Evolutionary conservation across 2,113 vertebrate species (phyloP).

Genomic region (Bufo gargarizans): DNA sequence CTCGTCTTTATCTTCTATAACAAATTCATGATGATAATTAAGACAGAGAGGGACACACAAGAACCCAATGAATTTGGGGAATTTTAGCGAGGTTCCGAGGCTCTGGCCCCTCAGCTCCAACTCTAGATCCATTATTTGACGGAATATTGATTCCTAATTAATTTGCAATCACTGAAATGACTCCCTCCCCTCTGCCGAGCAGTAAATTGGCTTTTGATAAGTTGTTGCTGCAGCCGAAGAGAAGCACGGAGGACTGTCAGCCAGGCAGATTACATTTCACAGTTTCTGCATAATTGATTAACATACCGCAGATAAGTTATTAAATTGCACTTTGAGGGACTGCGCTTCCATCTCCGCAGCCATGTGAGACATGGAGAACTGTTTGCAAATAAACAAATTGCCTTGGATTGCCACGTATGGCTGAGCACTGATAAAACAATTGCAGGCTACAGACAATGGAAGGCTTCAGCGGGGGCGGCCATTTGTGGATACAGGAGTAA

Average conservation of each 20-base stretch:
- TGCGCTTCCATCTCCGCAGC: background rate
- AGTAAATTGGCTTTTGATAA: slow-evolving; percentile 59
- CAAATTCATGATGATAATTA: background rate
- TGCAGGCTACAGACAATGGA: background rate
- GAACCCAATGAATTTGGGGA: background rate
- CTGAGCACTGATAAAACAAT: background rate
- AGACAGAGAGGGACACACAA: background rate
- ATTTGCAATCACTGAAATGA: slow-evolving; percentile 47
- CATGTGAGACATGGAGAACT: background rate
- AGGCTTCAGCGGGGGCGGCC: background rate
- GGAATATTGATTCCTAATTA: slow-evolving; percentile 54
- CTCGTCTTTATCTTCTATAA: background rate
- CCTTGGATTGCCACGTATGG: background rate
- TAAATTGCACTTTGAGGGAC: slow-evolving; percentile 49
- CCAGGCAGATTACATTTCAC: slow-evolving; percentile 47
- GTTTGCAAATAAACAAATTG: slow-evolving; percentile 35
- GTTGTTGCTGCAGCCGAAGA: slow-evolving; percentile 18
- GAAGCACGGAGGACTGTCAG: slow-evolving; percentile 43
- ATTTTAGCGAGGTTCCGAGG: background rate
- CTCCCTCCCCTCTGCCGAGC: slow-evolving; percentile 17
- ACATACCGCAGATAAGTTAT: slow-evolving; percentile 53
- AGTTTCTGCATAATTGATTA: slow-evolving; percentile 55
- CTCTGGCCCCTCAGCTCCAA: background rate
- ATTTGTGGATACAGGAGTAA: background rate
- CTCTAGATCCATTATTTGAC: slow-evolving; percentile 40